Conservation (phyloP, 1,140 invertebrate species). For the Philaenus spumarius region DNA sequence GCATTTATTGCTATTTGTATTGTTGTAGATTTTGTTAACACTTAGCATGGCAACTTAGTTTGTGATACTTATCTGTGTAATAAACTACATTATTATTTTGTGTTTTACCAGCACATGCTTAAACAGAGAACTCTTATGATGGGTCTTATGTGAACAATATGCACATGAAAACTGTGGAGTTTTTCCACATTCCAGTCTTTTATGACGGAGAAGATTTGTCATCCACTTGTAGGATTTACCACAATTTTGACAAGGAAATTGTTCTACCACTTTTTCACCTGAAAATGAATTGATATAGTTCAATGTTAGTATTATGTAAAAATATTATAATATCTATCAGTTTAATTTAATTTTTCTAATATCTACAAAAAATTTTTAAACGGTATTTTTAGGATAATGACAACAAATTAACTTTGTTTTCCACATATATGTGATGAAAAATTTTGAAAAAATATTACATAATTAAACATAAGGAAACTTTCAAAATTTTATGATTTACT, state of each 20-base stretch:
- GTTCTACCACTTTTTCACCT: background rate
- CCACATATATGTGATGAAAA: background rate
- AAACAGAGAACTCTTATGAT: background rate
- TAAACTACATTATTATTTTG: too few species aligned
- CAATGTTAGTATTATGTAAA: background rate
- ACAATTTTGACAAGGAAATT: conserved; percentile 12
- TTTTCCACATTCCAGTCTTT: conserved; percentile 46
- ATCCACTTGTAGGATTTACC: conserved; percentile 39
- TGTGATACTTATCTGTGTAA: too few species aligned
- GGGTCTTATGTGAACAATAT: conserved; percentile 9
- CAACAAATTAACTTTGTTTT: background rate
- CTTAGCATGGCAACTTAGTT: too few species aligned
- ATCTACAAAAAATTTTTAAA: background rate
- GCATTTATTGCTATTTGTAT: too few species aligned
- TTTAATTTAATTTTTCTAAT: background rate
- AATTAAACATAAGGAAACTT: too few species aligned
- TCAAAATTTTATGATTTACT: background rate
- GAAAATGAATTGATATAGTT: background rate
- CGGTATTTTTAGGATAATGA: background rate
- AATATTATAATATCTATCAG: background rate
- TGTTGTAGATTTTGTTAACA: too few species aligned
- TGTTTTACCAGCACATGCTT: too few species aligned
- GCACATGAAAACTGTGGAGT: conserved; percentile 40
- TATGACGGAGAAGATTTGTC: conserved; percentile 12
- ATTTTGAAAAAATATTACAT: background rate